Evolutionary conservation across 2,888 invertebrate genomes (phyloP).

Genomic region (Agonopterix subpropinquella): DNA sequence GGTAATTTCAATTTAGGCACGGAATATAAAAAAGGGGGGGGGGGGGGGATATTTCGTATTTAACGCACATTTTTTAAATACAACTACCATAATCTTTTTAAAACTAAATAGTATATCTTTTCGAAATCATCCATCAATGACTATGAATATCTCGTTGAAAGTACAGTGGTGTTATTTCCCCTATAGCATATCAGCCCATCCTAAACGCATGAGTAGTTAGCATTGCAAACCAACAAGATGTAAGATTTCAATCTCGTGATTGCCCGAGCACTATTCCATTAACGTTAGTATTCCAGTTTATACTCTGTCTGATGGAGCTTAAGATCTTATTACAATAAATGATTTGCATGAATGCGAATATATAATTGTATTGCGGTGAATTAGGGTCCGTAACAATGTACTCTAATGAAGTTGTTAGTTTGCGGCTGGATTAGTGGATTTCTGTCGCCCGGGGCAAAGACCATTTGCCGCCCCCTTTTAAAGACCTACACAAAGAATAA

Average conservation of each 20-base stretch:
- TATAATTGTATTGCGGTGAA: not conserved
- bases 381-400: not conserved
- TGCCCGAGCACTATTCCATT: conserved; percentile 15
- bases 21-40: too few relatives aligned
- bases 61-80: not conserved
- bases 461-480: too few relatives aligned
- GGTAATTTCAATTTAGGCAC: too few relatives aligned
- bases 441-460: too few relatives aligned
- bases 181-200: conserved; percentile 1
- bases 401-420: too few relatives aligned
- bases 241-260: conserved; percentile 48
- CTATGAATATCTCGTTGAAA: too few relatives aligned
- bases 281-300: not conserved
- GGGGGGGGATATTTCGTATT: too few relatives aligned
- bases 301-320: not conserved
- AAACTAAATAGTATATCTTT: not conserved
- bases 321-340: not conserved
- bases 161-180: not conserved
- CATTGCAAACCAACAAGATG: conserved; percentile 42
- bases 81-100: not conserved
- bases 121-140: too few relatives aligned
- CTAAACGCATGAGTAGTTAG: conserved; percentile 35
- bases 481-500: too few relatives aligned
- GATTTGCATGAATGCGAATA: not conserved
- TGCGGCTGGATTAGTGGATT: too few relatives aligned